Percentiles rank a stretch among this genome's conserved stretches.
These are phyloP conservation scores for Cygnus olor DNA, from an alignment of 2,797 vertebrate species.

Conservation along the genomic window DNA sequence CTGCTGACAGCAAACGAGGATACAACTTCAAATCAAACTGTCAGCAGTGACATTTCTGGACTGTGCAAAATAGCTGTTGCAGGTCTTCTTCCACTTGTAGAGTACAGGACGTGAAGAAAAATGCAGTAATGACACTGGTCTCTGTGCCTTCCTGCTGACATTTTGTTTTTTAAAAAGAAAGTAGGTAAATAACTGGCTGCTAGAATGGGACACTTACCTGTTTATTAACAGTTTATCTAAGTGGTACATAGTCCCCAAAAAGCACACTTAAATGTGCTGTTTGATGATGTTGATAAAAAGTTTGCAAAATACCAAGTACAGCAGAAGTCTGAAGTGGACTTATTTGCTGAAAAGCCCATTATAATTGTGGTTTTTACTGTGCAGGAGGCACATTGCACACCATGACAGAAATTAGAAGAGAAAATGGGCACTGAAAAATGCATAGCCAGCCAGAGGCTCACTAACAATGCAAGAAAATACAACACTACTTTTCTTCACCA, in stretches of 20 bases:
- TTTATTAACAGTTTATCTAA: not conserved
- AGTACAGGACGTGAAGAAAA: not conserved
- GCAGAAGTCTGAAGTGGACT: not conserved
- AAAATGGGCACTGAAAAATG: not conserved
- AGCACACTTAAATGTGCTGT: not conserved
- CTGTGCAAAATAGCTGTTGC: not conserved
- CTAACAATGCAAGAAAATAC: not conserved
- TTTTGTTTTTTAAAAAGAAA: not conserved
- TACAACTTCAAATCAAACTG: not conserved
- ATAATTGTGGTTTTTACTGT: not conserved
- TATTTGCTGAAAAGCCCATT: not conserved
- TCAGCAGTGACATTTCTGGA: not conserved
- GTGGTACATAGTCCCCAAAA: not conserved
- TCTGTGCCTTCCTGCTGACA: not conserved
- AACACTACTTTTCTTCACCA: not conserved
- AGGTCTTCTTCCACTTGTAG: not conserved
- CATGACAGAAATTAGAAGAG: not conserved
- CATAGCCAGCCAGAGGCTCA: not conserved
- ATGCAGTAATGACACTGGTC: not conserved
- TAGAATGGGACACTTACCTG: not conserved
- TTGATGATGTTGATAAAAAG: not conserved
- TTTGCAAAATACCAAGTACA: not conserved
- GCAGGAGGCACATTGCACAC: not conserved
- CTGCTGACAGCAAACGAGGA: not conserved
- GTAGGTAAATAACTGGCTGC: not conserved